Base-by-base conservation (phyloP, 92 coral and sea anemone genomes). In the Virgularia gustaviana region DNA sequence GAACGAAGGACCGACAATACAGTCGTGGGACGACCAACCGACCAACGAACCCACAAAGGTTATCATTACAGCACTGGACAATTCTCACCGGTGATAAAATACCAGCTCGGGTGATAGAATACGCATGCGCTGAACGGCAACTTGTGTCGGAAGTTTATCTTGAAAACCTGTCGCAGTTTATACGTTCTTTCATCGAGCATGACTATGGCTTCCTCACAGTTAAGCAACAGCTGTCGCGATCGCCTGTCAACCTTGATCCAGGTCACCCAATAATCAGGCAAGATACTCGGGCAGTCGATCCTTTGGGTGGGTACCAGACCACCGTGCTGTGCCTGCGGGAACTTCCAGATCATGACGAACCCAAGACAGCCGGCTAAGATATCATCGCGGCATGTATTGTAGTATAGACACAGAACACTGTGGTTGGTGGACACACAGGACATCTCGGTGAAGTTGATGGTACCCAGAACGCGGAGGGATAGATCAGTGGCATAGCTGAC, bases 301-400 rank as follows among this genome's bases (percentile, higher is more conserved):
- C 76, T 76, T 70, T 81, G 87, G 20, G 90, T 91, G 7, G 99
- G 95, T 19, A 86, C 59, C 13, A 94, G 83, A 22, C 91, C 79
- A 72, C 86, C 99, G n/a, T 83, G 84, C 70, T 94, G 95, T 49
- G 89, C 96, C 57, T 82, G 81, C 1, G 99, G 90, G 31, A 94
- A 94, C 79, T 75, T 71, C 99, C 99, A 94, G 57, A 90, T 86
- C 77, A 83, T 82, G 9, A 94, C 81, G 41, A 89, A 96, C 15
- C 99, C 99, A 36, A 88, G 86, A 27, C 88, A 65, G 15, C 97
- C 97, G 9, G 90, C 75, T 44, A 94, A 67, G 18, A 94, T 60
- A 55, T 94, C 99, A 51, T 94, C 99, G 57, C 92, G 76, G 28
- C 62, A 66, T 36, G 80, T 91, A 66, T 94, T 94, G 59, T 89